Conservation (phyloP, 2,797 vertebrate genomes). For the Phalanger gymnotis region DNA sequence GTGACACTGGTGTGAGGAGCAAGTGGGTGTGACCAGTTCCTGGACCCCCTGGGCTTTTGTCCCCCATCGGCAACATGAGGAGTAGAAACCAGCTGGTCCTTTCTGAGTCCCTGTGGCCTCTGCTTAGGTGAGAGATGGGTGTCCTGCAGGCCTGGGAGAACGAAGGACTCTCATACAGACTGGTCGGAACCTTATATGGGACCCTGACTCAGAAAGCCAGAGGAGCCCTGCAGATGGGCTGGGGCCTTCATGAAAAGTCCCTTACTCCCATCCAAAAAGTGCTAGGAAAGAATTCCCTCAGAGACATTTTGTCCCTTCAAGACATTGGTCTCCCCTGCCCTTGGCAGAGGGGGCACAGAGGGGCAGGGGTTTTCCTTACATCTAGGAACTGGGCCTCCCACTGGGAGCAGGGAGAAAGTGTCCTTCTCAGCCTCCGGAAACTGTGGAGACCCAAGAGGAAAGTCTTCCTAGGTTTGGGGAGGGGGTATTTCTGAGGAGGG, state of each 20-base stretch:
- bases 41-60: background rate
- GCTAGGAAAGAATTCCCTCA: background rate
- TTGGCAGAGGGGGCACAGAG: background rate
- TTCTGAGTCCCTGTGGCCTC: background rate
- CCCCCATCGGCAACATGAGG: background rate
- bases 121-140: background rate
- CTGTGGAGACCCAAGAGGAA: background rate
- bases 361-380: background rate
- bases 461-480: background rate
- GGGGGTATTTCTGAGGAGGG: background rate
- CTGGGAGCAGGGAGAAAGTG: background rate
- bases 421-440: background rate
- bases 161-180: background rate
- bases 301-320: background rate
- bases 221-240: background rate
- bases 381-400: background rate
- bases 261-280: background rate
- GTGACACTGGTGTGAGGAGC: background rate
- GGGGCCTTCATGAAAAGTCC: background rate
- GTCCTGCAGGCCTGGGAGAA: background rate
- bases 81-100: background rate
- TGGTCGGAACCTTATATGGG: background rate
- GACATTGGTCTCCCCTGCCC: background rate
- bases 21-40: background rate
- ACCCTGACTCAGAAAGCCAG: background rate